phyloP scores from a whole-genome alignment of 2,113 vertebrate species.

The Podarcis cretensis region DNA sequence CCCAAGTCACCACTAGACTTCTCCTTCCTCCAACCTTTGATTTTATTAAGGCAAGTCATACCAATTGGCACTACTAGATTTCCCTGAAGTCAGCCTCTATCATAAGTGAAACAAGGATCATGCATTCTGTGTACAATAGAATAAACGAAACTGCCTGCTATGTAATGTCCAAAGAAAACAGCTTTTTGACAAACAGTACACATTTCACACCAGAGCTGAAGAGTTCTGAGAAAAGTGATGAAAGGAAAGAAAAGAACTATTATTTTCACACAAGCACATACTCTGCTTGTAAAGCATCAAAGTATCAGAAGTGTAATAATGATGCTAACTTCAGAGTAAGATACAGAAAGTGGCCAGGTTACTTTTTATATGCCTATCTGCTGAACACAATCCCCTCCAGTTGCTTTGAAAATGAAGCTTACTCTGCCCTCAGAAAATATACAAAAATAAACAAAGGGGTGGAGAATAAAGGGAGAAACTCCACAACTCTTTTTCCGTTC shows the following conservation, averaged over 20 bases:
- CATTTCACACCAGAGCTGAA: slow-evolving; percentile 48
- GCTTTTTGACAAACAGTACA: slow-evolving; percentile 50
- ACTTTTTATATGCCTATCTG: slow-evolving; percentile 49
- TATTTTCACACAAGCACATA: slow-evolving; percentile 36
- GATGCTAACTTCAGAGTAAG: slow-evolving; percentile 50
- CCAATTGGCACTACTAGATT: slow-evolving; percentile 4
- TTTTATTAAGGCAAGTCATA: no score
- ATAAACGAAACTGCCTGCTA: slow-evolving; percentile 32
- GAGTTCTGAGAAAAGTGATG: slow-evolving; percentile 46
- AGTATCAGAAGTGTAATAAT: slow-evolving; percentile 53
- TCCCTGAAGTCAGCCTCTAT: slow-evolving; percentile 39
- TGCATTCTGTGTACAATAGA: not conserved
- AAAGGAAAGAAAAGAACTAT: slow-evolving; percentile 54
- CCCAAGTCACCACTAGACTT: no score
- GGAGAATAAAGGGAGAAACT: not conserved
- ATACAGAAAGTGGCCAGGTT: slow-evolving; percentile 63
- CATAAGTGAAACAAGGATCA: slow-evolving; percentile 19
- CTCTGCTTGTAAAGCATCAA: slow-evolving; percentile 8
- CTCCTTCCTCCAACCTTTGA: no score
- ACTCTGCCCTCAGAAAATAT: slow-evolving; percentile 51
- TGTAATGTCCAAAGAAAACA: slow-evolving; percentile 31
- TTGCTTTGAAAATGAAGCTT: slow-evolving; percentile 45
- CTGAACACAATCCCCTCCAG: slow-evolving; percentile 39
- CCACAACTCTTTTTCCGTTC: not conserved
- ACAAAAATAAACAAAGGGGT: slow-evolving; percentile 35